phyloP scores from a whole-genome alignment of 2,113 vertebrate species.

The Platichthys flesus region DNA sequence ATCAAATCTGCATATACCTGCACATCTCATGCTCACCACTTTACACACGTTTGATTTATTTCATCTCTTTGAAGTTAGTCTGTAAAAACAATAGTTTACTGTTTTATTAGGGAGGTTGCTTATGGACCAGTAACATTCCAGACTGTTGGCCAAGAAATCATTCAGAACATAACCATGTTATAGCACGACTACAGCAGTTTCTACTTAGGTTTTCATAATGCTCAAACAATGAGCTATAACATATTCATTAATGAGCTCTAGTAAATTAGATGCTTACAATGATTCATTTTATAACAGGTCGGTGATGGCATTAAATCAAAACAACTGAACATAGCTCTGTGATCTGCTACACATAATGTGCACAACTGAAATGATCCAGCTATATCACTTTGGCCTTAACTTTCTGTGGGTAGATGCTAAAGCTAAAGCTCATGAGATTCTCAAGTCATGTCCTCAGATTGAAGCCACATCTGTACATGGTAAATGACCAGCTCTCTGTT shows the following conservation, averaged over 20 bases:
- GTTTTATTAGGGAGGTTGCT: no score
- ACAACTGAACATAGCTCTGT: not conserved
- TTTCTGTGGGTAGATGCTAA: not conserved
- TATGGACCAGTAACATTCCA: no score
- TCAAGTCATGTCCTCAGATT: slow-evolving; percentile 10
- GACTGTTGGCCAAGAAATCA: not conserved
- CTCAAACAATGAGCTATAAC: not conserved
- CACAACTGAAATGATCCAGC: slow-evolving; percentile 7
- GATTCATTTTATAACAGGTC: not conserved
- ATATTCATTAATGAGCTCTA: not conserved
- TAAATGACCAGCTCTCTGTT: slow-evolving; percentile 9
- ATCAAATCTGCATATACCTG: no score
- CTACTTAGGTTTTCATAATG: not conserved
- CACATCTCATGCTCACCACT: no score
- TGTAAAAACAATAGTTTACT: no score
- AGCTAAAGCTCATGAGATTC: not conserved
- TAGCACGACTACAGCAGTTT: not conserved
- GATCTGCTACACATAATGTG: slow-evolving; percentile 9
- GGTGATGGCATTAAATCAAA: not conserved
- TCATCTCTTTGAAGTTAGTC: no score
- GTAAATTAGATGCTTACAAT: not conserved
- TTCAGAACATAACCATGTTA: not conserved
- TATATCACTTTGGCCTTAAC: not conserved
- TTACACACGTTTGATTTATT: no score
- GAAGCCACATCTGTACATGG: not conserved